phyloP scores from a whole-genome alignment of 2,113 vertebrate genomes.

The Symphodus melops region DNA sequence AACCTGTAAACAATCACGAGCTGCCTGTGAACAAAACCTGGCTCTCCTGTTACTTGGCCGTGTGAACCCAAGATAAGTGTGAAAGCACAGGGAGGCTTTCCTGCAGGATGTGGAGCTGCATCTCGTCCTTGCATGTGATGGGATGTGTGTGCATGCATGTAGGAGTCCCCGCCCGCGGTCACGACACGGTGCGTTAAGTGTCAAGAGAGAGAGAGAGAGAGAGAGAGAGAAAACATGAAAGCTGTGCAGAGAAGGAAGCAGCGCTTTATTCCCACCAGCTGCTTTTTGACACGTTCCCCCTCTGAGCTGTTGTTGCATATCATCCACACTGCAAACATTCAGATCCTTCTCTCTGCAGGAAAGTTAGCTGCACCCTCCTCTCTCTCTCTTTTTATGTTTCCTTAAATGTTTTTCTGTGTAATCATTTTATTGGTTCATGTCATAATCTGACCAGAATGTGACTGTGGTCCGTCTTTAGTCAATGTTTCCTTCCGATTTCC shows the following conservation, averaged over 20 bases:
- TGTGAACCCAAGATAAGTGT: neutral
- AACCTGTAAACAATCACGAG: neutral
- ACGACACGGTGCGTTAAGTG: neutral
- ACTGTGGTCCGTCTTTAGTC: neutral
- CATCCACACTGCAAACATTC: neutral
- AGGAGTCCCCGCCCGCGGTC: neutral
- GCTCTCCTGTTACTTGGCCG: neutral
- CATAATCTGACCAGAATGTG: neutral
- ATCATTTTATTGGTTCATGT: neutral
- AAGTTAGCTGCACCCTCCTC: neutral
- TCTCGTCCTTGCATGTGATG: neutral
- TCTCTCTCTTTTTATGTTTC: neutral
- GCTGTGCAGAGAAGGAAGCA: neutral
- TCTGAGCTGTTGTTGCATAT: neutral
- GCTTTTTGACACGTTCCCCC: neutral
- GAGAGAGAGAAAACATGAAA: neutral
- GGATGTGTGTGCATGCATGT: neutral
- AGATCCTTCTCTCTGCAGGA: neutral
- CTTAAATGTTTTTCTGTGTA: neutral
- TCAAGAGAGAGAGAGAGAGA: too few relatives aligned
- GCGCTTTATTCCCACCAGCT: neutral
- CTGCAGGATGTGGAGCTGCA: neutral
- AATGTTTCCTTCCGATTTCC: neutral
- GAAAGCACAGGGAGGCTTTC: neutral
- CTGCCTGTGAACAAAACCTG: neutral